Percentiles rank a stretch among this genome's conserved stretches.
These are phyloP conservation scores for Miichthys miiuy DNA, from an alignment of 2,797 vertebrate species.

Conservation along the genomic window DNA sequence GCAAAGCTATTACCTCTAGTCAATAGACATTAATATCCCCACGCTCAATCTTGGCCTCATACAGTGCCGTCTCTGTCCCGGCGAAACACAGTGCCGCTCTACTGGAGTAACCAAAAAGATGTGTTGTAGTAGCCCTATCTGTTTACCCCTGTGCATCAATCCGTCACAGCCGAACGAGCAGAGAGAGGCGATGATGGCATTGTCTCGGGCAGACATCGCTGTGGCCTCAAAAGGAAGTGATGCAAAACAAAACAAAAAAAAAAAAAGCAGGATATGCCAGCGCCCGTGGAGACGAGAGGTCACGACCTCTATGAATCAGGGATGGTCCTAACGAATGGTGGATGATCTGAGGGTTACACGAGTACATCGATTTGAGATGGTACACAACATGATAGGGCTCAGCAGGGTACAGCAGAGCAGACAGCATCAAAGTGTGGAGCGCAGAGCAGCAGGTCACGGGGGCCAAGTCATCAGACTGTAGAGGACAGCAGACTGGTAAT, in stretches of 20 bases:
- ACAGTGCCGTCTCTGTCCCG: conserved; percentile 50
- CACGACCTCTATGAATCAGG: conserved; percentile 66
- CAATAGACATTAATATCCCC: conserved; percentile 82
- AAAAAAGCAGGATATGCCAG: conserved; percentile 29
- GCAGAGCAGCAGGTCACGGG: conserved; percentile 42
- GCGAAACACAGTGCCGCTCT: conserved; percentile 50
- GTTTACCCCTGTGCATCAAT: conserved; percentile 75
- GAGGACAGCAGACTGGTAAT: conserved; percentile 9
- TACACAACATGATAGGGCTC: conserved; percentile 51
- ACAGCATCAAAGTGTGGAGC: conserved; percentile 60
- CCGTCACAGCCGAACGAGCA: conserved; percentile 67
- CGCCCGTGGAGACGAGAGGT: conserved; percentile 52
- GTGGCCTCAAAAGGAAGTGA: conserved; percentile 72
- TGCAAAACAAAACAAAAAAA: conserved; percentile 51
- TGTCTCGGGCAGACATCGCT: conserved; percentile 60
- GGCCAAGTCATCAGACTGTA: conserved; percentile 29
- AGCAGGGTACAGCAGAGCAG: conserved; percentile 62
- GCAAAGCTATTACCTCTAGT: conserved; percentile 81
- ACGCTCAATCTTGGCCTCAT: conserved; percentile 70
- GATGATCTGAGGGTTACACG: conserved; percentile 58
- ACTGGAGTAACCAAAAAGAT: conserved; percentile 70
- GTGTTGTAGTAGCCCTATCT: conserved; percentile 67
- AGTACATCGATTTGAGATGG: conserved; percentile 64
- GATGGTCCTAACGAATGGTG: conserved; percentile 40
- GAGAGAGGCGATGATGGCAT: conserved; percentile 69